A percentile compares a stretch with the other conserved stretches of the same genome.
These are phyloP conservation scores for Apamea crenata DNA, from an alignment of 2,888 invertebrate genomes.

Conservation along the genomic window DNA sequence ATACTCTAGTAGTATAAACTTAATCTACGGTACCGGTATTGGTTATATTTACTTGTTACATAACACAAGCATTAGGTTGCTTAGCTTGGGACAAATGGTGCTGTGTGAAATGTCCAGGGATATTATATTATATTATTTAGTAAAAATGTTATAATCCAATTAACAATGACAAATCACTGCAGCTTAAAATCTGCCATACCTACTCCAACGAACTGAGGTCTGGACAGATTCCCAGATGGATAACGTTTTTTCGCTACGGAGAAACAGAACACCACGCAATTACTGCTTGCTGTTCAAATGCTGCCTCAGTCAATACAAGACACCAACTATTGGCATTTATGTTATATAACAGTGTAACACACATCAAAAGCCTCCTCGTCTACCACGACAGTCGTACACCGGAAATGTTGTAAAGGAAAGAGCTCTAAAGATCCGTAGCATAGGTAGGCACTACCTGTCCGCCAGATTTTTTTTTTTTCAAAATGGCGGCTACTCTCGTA, in stretches of 20 bases:
- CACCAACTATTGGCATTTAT: not conserved
- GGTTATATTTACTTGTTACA: too few species aligned
- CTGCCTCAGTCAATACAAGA: not conserved
- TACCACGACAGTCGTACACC: not conserved
- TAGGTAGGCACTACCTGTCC: too few species aligned
- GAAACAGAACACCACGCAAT: not conserved
- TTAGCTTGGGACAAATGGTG: too few species aligned
- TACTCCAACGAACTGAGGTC: not conserved
- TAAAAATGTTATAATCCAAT: too few species aligned
- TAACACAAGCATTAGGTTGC: too few species aligned
- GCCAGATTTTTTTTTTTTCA: too few species aligned
- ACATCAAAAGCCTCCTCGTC: not conserved
- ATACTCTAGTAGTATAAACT: too few species aligned
- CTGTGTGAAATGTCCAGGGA: too few species aligned
- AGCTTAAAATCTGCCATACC: not conserved
- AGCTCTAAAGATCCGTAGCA: too few species aligned
- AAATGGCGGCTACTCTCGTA: too few species aligned
- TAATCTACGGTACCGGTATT: not conserved
- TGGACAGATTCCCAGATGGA: not conserved
- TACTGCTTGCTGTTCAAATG: too few species aligned
- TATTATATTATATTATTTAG: too few species aligned
- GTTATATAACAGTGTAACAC: not conserved
- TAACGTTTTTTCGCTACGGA: not conserved
- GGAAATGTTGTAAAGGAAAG: conserved; percentile 3
- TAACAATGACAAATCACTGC: not conserved